Evolutionary conservation across 2,113 vertebrate genomes (phyloP).

Genomic region (Nothocercus julius): DNA sequence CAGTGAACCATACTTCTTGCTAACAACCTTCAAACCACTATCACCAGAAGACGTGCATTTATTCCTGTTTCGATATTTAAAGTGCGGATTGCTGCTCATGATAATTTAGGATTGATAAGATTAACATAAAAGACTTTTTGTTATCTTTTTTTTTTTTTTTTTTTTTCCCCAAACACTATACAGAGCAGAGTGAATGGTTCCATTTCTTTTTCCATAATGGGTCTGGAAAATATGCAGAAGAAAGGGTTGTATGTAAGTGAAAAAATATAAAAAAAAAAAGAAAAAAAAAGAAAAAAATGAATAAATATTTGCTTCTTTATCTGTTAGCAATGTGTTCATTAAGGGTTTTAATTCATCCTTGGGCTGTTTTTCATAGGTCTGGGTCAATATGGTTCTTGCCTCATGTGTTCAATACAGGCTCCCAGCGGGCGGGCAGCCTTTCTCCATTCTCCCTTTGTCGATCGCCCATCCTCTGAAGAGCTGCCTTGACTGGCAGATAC

Average conservation of each 20-base stretch:
- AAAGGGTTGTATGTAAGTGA: neutral
- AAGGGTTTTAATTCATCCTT: neutral
- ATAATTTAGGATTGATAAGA: neutral
- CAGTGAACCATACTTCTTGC: neutral
- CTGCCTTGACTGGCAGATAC: neutral
- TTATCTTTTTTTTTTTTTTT: neutral
- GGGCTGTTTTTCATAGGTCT: neutral
- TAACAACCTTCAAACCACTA: neutral
- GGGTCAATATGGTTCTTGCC: neutral
- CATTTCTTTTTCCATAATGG: neutral
- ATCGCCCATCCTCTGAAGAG: neutral
- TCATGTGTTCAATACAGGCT: neutral
- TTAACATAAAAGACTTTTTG: neutral
- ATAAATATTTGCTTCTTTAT: neutral
- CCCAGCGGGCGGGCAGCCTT: neutral
- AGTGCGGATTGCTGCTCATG: neutral
- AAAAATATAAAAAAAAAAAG: neutral
- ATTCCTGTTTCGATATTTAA: neutral
- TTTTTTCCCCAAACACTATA: neutral
- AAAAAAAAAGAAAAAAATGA: neutral
- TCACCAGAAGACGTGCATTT: accelerated
- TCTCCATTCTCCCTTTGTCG: neutral
- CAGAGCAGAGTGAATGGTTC: neutral
- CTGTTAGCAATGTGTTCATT: neutral
- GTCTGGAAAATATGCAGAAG: neutral